Evolutionary conservation across 2,888 invertebrate genomes (phyloP).

Genomic region (Meliscaeva auricollis): DNA sequence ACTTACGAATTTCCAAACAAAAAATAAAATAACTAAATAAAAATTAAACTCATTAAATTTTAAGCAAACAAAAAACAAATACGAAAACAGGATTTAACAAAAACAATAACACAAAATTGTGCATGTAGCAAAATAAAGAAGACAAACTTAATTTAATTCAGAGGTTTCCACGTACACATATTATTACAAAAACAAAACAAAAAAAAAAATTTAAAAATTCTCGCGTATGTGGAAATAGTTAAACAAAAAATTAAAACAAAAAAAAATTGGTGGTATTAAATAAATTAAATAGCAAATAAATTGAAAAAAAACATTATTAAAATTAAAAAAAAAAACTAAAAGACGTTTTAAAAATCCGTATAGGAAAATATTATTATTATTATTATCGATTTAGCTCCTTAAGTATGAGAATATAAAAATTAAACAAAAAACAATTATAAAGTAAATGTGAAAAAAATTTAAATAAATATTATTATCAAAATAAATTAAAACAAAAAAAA

Average conservation of each 20-base stretch:
- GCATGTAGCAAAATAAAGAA: conserved; percentile 61
- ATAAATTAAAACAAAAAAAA: conserved; percentile 43
- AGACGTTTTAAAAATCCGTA: conserved; percentile 68
- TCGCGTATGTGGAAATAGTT: conserved; percentile 71
- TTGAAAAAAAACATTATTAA: conserved; percentile 52
- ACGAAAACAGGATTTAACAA: conserved; percentile 72
- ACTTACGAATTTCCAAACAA: conserved; percentile 71
- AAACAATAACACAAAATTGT: conserved; percentile 62
- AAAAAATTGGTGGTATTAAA: conserved; percentile 73
- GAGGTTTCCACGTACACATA: conserved; percentile 69
- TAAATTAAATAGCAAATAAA: conserved; percentile 75
- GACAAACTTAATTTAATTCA: conserved; percentile 74
- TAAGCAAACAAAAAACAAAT: conserved; percentile 42
- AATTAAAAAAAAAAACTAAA: conserved; percentile 43
- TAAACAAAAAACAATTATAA: conserved; percentile 32
- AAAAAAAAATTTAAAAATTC: conserved; percentile 26
- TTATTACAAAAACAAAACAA: conserved; percentile 35
- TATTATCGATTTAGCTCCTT: conserved; percentile 70
- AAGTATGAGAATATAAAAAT: conserved; percentile 68
- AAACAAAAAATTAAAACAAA: neutral
- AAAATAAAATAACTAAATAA: conserved; percentile 7
- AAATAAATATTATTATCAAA: conserved; percentile 66
- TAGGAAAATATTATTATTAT: conserved; percentile 68
- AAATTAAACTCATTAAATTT: conserved; percentile 59
- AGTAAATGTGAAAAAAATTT: conserved; percentile 48